These are phyloP conservation scores for Loris lydekkerianus DNA, from an alignment of 2,797 vertebrate species.

Conservation along the genomic window DNA sequence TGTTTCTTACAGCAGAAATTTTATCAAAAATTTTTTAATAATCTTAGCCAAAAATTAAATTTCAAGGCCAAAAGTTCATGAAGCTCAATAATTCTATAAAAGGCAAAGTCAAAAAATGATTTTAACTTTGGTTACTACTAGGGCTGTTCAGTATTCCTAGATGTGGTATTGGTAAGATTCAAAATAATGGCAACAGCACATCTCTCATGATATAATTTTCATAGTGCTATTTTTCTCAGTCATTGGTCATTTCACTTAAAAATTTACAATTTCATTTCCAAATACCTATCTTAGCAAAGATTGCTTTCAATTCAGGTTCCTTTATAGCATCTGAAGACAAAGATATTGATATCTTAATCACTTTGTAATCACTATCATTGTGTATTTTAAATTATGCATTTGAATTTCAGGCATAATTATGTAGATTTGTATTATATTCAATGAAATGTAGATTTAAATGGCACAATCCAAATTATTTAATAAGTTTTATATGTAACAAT, in stretches of 20 bases:
- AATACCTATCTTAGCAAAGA: background rate
- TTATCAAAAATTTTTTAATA: background rate
- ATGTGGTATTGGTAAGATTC: conserved; percentile 83
- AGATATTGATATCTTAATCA: conserved; percentile 1
- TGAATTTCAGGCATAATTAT: background rate
- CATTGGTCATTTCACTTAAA: conserved; percentile 78
- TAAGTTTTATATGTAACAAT: background rate
- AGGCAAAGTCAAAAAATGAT: conserved; percentile 77
- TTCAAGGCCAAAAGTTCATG: background rate
- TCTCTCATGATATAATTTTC: conserved; percentile 78
- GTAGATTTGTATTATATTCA: conserved; percentile 40
- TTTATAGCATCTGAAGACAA: conserved; percentile 17
- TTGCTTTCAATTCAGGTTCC: background rate
- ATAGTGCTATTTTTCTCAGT: conserved; percentile 39
- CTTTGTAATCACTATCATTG: background rate
- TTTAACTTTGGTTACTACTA: conserved; percentile 81
- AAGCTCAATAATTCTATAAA: conserved; percentile 69
- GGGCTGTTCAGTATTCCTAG: conserved; percentile 61
- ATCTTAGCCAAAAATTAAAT: background rate
- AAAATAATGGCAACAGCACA: conserved; percentile 79
- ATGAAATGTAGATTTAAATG: conserved; percentile 44
- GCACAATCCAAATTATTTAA: background rate
- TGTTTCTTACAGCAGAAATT: background rate
- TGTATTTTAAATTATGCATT: background rate
- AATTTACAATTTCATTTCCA: conserved; percentile 65